Conservation (phyloP, 1,140 invertebrate genomes). For the Atta colombica region DNA sequence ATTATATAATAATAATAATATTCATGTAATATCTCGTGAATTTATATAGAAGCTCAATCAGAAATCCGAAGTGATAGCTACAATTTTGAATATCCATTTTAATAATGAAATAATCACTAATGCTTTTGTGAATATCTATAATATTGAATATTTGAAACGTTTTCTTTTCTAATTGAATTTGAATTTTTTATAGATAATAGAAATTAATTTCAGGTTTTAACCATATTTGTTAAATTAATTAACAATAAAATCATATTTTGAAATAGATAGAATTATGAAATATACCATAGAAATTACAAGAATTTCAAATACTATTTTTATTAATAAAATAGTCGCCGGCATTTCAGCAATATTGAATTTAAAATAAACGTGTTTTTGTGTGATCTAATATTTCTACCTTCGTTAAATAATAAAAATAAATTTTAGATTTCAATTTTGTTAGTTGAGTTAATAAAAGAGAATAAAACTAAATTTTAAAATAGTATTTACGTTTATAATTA, state of each 20-base stretch:
- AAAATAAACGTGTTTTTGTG: background rate
- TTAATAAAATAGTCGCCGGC: background rate
- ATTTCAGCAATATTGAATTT: background rate
- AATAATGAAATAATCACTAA: background rate
- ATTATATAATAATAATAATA: constrained; percentile 2
- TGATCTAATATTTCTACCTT: background rate
- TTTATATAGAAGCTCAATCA: constrained; percentile 1
- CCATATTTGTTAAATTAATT: background rate
- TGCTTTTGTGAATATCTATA: background rate
- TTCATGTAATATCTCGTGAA: background rate
- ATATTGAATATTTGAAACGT: background rate
- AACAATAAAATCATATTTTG: background rate
- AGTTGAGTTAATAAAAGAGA: too few relatives aligned
- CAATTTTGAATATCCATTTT: background rate
- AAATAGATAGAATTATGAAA: background rate
- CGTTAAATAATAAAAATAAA: background rate
- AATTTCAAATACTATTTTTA: background rate
- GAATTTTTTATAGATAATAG: background rate
- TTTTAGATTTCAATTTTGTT: background rate
- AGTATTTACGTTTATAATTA: too few relatives aligned
- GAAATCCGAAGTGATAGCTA: background rate
- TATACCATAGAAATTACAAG: too few relatives aligned
- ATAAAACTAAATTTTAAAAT: too few relatives aligned
- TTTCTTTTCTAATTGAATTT: background rate
- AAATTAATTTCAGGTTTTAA: background rate